Percentiles rank a stretch among this genome's conserved stretches.
Evolutionary conservation across 2,797 vertebrate genomes (phyloP).

Genomic region (Argya squamiceps): DNA sequence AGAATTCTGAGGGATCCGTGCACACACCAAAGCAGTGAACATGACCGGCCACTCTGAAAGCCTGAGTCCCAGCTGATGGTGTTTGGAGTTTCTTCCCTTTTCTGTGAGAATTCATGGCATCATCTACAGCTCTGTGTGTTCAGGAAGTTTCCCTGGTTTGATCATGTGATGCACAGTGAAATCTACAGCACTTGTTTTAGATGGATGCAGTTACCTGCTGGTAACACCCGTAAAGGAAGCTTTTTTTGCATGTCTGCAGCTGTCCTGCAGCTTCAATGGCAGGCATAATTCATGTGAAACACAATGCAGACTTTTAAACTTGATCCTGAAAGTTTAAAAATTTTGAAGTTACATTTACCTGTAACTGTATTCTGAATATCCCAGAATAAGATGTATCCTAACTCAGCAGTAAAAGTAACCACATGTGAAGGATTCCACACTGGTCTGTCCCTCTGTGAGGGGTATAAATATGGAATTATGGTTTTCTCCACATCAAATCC

Average conservation of each 20-base stretch:
- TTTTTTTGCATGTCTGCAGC: not conserved
- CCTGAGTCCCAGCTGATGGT: not conserved
- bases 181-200: not conserved
- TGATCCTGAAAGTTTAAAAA: not conserved
- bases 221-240: not conserved
- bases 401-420: not conserved
- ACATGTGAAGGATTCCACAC: not conserved
- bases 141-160: not conserved
- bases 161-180: not conserved
- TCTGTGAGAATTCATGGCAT: not conserved
- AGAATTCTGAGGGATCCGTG: not conserved
- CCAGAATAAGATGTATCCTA: not conserved
- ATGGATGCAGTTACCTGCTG: not conserved
- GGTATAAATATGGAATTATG: not conserved
- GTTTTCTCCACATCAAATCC: not conserved
- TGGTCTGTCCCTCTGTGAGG: not conserved
- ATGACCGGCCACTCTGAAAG: not conserved
- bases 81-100: not conserved
- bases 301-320: not conserved
- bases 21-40: not conserved
- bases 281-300: not conserved
- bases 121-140: not conserved
- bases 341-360: not conserved
- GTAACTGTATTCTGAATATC: not conserved
- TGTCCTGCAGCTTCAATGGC: not conserved